Conservation (phyloP, 2,888 invertebrate genomes). For the Phortica magna region DNA sequence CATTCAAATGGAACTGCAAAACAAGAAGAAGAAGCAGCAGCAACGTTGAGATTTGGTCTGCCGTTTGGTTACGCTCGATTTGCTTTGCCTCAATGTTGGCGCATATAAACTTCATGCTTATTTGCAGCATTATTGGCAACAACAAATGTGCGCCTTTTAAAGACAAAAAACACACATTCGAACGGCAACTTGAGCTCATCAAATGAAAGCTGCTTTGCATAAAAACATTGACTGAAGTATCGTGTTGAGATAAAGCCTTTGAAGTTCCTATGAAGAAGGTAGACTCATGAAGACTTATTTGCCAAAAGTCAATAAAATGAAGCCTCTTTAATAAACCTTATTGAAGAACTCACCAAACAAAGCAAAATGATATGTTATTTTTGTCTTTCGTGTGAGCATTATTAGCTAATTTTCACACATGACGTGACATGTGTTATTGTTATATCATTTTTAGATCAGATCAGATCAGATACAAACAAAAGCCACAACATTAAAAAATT, state of each 20-base stretch:
- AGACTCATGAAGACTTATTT: too few species aligned
- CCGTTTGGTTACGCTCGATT: constrained; percentile 18
- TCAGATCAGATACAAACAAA: neutral
- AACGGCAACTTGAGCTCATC: neutral
- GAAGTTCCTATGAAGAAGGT: too few species aligned
- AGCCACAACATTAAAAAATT: constrained; percentile 4
- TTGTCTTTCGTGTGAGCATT: neutral
- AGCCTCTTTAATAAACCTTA: neutral
- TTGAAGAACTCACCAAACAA: neutral
- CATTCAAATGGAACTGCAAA: constrained; percentile 22
- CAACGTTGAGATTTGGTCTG: neutral
- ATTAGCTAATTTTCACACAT: neutral
- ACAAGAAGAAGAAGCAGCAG: neutral
- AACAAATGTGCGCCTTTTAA: neutral
- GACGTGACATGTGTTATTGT: neutral
- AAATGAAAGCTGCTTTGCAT: neutral
- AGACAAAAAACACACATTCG: too few species aligned
- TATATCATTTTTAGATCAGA: constrained; percentile 4
- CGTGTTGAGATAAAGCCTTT: too few species aligned
- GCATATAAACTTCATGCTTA: neutral
- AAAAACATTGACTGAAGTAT: too few species aligned
- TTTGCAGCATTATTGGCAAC: neutral
- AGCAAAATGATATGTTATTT: neutral
- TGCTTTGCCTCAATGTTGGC: neutral
- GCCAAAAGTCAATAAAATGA: too few species aligned